phyloP scores from a whole-genome alignment of 1,140 invertebrate species.

The Bactericera cockerelli region DNA sequence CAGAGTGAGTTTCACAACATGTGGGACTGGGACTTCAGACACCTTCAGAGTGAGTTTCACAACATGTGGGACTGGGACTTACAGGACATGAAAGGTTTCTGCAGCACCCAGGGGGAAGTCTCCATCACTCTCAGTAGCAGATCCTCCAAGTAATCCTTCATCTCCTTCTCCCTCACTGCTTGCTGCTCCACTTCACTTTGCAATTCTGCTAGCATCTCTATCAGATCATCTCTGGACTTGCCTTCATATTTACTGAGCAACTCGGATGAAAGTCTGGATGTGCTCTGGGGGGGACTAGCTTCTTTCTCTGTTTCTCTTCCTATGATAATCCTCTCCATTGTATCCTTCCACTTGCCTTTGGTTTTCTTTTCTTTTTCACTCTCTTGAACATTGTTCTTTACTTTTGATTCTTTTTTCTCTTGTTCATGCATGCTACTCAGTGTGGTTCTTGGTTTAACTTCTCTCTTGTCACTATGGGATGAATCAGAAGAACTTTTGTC shows the following conservation, averaged over 20 bases:
- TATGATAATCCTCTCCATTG: slow-evolving; percentile 57
- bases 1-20: too few relatives aligned
- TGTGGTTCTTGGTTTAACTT: slow-evolving; percentile 10
- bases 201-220: slow-evolving; percentile 60
- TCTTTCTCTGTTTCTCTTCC: slow-evolving; percentile 49
- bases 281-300: slow-evolving; percentile 31
- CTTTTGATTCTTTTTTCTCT: slow-evolving; percentile 22
- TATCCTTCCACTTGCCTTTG: slow-evolving; percentile 22
- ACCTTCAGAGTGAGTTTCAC: too few relatives aligned
- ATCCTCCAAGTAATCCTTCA: slow-evolving; percentile 82
- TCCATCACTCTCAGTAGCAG: slow-evolving; percentile 82
- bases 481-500: neutral
- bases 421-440: slow-evolving; percentile 4
- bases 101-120: slow-evolving; percentile 72
- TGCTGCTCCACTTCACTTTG: slow-evolving; percentile 67
- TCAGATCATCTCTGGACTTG: slow-evolving; percentile 73
- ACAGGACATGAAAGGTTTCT: slow-evolving; percentile 54
- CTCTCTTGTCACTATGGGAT: neutral
- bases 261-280: slow-evolving; percentile 46
- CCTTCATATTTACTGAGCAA: slow-evolving; percentile 59
- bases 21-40: slow-evolving; percentile 18
- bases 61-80: slow-evolving; percentile 16
- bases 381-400: slow-evolving; percentile 27
- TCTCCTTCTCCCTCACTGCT: slow-evolving; percentile 14
- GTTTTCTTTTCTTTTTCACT: slow-evolving; percentile 21